Conservation (phyloP, 1,140 invertebrate genomes). For the Hestina assimilis region DNA sequence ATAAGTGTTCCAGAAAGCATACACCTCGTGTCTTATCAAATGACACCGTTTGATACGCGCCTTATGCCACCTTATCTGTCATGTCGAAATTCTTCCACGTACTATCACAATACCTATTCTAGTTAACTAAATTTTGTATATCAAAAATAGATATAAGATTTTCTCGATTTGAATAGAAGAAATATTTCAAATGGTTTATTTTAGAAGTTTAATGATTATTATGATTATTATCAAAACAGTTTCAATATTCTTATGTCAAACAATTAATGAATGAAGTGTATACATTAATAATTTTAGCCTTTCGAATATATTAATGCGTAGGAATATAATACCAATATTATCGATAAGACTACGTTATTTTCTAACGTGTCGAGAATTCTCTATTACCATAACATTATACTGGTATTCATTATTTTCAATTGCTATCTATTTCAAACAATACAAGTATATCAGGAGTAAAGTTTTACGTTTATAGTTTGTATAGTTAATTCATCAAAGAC, state of each 20-base stretch:
- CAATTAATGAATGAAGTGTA: too few relatives aligned
- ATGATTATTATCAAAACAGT: too few relatives aligned
- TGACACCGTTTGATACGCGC: constrained; percentile 74
- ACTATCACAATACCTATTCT: constrained; percentile 48
- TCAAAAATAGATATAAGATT: background rate
- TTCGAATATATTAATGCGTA: background rate
- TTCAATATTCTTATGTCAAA: too few relatives aligned
- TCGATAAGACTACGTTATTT: background rate
- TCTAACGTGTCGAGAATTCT: background rate
- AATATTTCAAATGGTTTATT: background rate
- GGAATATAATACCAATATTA: background rate
- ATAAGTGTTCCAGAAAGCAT: constrained; percentile 58
- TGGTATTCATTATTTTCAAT: too few relatives aligned
- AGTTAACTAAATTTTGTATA: constrained; percentile 20
- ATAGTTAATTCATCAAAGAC: background rate
- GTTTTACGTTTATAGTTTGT: background rate
- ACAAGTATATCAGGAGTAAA: background rate
- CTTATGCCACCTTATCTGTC: constrained; percentile 63
- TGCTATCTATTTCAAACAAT: too few relatives aligned
- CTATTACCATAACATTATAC: background rate
- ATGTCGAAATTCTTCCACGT: constrained; percentile 75
- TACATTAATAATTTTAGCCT: too few relatives aligned
- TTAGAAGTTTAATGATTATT: too few relatives aligned
- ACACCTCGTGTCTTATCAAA: constrained; percentile 67
- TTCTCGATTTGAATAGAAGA: background rate